Conservation (phyloP, 2,888 invertebrate genomes). For the Lissocephala sabroskyi region DNA sequence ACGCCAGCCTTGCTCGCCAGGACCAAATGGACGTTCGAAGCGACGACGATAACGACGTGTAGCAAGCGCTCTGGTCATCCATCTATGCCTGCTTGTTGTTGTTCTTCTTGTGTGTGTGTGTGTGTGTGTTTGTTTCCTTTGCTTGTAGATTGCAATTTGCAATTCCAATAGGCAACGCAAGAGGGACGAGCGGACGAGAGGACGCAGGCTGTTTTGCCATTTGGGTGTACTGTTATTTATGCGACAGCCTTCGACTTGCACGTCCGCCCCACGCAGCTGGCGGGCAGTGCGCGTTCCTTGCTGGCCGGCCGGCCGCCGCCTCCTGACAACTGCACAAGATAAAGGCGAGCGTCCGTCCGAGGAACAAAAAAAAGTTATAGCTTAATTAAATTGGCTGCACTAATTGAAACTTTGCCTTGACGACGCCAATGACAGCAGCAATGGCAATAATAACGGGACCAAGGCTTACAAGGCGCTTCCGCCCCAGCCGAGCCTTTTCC, state of each 20-base stretch:
- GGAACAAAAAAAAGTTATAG: slow-evolving; percentile 25
- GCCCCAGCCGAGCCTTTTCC: no score
- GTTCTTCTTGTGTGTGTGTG: slow-evolving; percentile 3
- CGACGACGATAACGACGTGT: background rate
- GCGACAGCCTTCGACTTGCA: slow-evolving; percentile 7
- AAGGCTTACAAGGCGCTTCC: no score
- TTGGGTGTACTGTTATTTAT: slow-evolving; percentile 41
- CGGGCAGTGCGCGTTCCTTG: no score
- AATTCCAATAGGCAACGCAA: slow-evolving; percentile 26
- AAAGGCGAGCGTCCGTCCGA: background rate
- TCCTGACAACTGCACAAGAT: background rate
- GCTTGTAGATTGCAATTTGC: slow-evolving; percentile 27
- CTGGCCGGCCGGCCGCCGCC: no score
- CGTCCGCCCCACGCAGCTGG: no score
- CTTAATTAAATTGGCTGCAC: slow-evolving; percentile 51
- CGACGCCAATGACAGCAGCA: slow-evolving; percentile 5
- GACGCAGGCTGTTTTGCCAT: slow-evolving; percentile 3
- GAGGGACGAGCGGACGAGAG: background rate
- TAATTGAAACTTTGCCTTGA: slow-evolving; percentile 48
- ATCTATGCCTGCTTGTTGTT: slow-evolving; percentile 7
- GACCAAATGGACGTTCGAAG: background rate
- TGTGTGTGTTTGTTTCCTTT: slow-evolving; percentile 1
- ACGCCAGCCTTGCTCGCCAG: background rate
- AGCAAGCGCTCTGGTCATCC: slow-evolving; percentile 8
- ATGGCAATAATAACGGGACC: background rate